These are phyloP conservation scores for Sebastes schlegelii DNA, from an alignment of 2,113 vertebrate genomes.

Conservation along the genomic window DNA sequence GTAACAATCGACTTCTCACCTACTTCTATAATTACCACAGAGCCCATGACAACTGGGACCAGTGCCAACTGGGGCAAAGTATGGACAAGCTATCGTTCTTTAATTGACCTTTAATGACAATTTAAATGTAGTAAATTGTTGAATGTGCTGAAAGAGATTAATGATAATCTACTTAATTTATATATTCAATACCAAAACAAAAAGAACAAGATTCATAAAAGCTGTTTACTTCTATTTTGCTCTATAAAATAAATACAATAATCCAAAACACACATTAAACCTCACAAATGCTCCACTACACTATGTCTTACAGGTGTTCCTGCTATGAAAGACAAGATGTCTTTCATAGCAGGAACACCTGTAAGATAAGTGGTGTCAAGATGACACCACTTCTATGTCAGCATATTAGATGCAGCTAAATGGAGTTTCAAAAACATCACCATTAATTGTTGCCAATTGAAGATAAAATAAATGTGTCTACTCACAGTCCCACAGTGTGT, in stretches of 20 bases:
- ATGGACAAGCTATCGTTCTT: neutral
- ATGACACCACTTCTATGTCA: neutral
- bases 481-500: slow-evolving; percentile 65
- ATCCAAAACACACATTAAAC: neutral
- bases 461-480: slow-evolving; percentile 36
- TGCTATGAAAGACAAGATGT: neutral
- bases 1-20: slow-evolving; percentile 76
- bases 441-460: neutral
- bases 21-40: slow-evolving; percentile 71
- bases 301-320: slow-evolving; percentile 7
- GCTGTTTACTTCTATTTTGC: neutral
- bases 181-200: neutral
- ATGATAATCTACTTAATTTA: neutral
- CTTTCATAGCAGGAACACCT: too few relatives aligned
- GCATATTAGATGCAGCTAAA: neutral
- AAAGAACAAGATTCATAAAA: neutral
- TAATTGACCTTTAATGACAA: neutral
- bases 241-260: neutral
- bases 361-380: too few relatives aligned
- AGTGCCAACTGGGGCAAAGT: slow-evolving; percentile 60
- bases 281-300: neutral
- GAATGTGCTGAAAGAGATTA: neutral
- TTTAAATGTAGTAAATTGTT: neutral
- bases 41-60: slow-evolving; percentile 34
- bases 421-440: neutral